These are phyloP conservation scores for Lepilemur septentrionalis DNA, from an alignment of 2,797 vertebrate genomes.

Conservation along the genomic window DNA sequence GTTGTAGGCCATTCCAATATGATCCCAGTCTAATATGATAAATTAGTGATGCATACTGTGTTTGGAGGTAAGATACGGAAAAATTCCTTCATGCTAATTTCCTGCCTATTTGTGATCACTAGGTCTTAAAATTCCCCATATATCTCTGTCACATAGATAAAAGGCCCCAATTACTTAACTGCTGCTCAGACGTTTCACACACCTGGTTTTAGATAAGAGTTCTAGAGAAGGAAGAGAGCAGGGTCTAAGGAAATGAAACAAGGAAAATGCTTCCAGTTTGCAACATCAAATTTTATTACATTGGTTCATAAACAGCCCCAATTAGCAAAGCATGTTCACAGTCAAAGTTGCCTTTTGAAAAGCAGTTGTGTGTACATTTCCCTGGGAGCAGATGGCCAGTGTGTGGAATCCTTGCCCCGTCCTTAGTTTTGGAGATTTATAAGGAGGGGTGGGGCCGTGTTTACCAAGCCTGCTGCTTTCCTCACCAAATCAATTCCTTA, in stretches of 20 bases:
- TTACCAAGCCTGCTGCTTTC: conserved; percentile 78
- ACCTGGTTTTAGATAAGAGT: conserved; percentile 83
- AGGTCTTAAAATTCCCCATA: conserved; percentile 82
- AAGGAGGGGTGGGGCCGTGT: conserved; percentile 79
- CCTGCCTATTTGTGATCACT: conserved; percentile 83
- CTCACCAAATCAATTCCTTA: conserved; percentile 81
- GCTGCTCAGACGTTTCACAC: conserved; percentile 79
- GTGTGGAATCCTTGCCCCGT: conserved; percentile 50
- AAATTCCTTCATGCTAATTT: conserved; percentile 83
- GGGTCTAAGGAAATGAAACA: conserved; percentile 66
- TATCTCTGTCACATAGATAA: conserved; percentile 84
- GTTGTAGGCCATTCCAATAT: conserved; percentile 54
- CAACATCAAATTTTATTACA: conserved; percentile 78
- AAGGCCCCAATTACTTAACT: conserved; percentile 80
- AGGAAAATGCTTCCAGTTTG: conserved; percentile 73
- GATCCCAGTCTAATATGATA: conserved; percentile 72
- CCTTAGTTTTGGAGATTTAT: conserved; percentile 71
- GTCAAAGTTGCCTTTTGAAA: conserved; percentile 59
- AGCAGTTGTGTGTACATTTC: conserved; percentile 74
- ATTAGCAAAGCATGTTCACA: conserved; percentile 74
- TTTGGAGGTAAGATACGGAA: conserved; percentile 78
- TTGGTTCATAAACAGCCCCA: conserved; percentile 80
- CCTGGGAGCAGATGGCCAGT: conserved; percentile 51
- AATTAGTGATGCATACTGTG: conserved; percentile 75
- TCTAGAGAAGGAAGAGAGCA: conserved; percentile 73